A percentile compares a stretch with the other conserved stretches of the same genome.
phyloP scores from a whole-genome alignment of 2,888 invertebrate genomes.

The Athalia cordata region DNA sequence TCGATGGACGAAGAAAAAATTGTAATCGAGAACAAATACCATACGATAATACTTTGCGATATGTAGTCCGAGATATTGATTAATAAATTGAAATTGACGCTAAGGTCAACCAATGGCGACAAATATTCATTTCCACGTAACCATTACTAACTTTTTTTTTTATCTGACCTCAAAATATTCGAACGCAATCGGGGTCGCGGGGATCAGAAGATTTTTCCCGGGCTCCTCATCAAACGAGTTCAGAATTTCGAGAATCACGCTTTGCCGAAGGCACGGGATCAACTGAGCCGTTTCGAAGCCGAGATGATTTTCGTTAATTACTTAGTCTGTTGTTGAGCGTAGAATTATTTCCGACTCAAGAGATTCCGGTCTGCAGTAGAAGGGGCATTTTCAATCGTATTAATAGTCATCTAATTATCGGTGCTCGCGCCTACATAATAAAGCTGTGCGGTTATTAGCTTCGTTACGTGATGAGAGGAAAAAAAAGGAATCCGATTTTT shows the following conservation, averaged over 20 bases:
- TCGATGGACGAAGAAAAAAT: neutral
- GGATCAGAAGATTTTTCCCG: no score
- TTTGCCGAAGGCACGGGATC: neutral
- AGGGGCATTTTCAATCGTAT: neutral
- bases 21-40: no score
- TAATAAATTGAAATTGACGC: constrained; percentile 1
- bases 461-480: neutral
- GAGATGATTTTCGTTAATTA: constrained; percentile 22
- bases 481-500: neutral
- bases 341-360: neutral
- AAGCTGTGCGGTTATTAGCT: no score
- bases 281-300: neutral
- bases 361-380: neutral
- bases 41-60: neutral
- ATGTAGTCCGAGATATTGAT: neutral
- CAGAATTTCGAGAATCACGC: neutral
- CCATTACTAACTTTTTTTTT: neutral
- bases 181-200: no score
- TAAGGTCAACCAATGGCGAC: neutral
- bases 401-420: neutral
- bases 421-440: neutral
- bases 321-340: neutral
- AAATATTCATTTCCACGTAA: neutral
- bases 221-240: neutral
- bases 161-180: no score